A percentile compares a stretch with the other conserved stretches of the same genome.
Evolutionary conservation across 2,888 invertebrate species (phyloP).

Genomic region (Nebria salina): DNA sequence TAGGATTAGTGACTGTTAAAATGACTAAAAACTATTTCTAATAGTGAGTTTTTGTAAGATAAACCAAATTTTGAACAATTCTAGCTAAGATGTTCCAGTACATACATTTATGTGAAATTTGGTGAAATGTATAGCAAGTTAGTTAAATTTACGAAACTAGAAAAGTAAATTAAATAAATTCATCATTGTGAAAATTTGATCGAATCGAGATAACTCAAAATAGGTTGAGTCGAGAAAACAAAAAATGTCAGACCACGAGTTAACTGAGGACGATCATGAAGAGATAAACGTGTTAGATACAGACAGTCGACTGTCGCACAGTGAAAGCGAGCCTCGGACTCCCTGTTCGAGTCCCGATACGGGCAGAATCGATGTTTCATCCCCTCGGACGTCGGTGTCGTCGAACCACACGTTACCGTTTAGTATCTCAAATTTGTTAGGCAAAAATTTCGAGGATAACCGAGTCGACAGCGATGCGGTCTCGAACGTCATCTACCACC

Average conservation of each 20-base stretch:
- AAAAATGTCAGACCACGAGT: slow-evolving; percentile 61
- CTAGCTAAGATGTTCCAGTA: no score
- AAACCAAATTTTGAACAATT: no score
- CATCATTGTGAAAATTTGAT: not conserved
- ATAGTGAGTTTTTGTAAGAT: no score
- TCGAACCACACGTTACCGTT: slow-evolving; percentile 73
- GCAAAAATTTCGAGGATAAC: slow-evolving; percentile 75
- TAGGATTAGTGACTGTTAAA: slow-evolving; percentile 7
- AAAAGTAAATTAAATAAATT: not conserved
- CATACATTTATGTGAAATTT: no score
- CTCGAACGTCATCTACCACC: slow-evolving; percentile 55
- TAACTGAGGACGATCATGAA: slow-evolving; percentile 71
- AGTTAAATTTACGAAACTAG: no score
- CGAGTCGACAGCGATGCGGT: slow-evolving; percentile 60
- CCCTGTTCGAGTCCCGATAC: slow-evolving; percentile 63
- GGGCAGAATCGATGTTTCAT: slow-evolving; percentile 63
- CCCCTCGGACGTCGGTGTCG: slow-evolving; percentile 61
- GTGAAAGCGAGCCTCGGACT: slow-evolving; percentile 69
- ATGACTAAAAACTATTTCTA: not conserved
- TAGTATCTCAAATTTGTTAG: slow-evolving; percentile 82
- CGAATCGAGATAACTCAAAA: no score
- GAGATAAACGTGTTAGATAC: slow-evolving; percentile 75
- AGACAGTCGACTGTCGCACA: slow-evolving; percentile 71
- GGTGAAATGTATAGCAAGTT: no score
- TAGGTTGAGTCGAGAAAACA: not conserved